Conservation (phyloP, 2,113 vertebrate genomes). For the Paedocypris sp. region DNA sequence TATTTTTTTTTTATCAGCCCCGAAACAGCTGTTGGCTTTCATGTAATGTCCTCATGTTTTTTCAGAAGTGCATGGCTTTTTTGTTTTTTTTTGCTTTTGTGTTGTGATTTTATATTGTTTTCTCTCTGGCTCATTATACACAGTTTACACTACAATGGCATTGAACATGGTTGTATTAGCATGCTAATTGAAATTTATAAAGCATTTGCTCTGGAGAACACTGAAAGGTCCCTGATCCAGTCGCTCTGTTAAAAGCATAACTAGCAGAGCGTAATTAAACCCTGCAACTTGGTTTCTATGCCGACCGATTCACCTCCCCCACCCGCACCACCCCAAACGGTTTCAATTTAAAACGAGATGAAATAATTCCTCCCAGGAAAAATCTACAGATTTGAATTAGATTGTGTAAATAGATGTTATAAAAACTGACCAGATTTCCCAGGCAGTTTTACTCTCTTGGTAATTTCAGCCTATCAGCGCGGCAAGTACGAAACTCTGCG, state of each 20-base stretch:
- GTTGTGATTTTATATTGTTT: not conserved
- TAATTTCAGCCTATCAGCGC: too few relatives aligned
- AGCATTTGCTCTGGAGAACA: slow-evolving; percentile 27
- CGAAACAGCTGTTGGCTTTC: slow-evolving; percentile 21
- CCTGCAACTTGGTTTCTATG: slow-evolving; percentile 29
- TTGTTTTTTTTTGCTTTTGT: slow-evolving; percentile 11
- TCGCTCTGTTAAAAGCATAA: slow-evolving; percentile 27
- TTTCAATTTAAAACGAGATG: slow-evolving; percentile 14
- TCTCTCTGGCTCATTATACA: slow-evolving; percentile 27
- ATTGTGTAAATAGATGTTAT: slow-evolving; percentile 11
- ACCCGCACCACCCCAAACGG: not conserved
- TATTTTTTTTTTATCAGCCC: slow-evolving; percentile 28
- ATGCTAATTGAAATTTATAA: slow-evolving; percentile 39
- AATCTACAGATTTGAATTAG: slow-evolving; percentile 6
- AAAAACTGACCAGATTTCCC: not conserved
- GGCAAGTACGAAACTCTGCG: not conserved
- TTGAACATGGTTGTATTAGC: slow-evolving; percentile 34
- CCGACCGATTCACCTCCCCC: slow-evolving; percentile 12
- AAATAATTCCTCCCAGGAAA: slow-evolving; percentile 9
- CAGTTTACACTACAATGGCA: slow-evolving; percentile 30
- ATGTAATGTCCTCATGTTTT: slow-evolving; percentile 12
- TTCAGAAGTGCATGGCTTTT: not conserved
- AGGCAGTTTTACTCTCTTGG: not conserved
- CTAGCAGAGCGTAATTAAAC: slow-evolving; percentile 35
- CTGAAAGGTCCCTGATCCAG: slow-evolving; percentile 32